Evolutionary conservation across 2,888 invertebrate genomes (phyloP).

Genomic region (Noctua janthe): DNA sequence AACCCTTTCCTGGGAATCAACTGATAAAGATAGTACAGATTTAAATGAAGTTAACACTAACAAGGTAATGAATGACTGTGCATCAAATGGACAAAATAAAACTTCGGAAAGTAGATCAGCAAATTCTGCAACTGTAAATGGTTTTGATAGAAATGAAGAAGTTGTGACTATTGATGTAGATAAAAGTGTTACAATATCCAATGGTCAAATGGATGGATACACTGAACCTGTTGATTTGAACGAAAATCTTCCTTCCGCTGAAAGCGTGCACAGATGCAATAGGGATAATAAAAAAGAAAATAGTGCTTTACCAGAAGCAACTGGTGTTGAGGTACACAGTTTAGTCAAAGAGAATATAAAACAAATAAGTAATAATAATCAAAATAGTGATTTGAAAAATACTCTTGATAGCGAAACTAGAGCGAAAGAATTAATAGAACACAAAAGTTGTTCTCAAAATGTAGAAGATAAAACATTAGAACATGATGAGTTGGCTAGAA

Average conservation of each 20-base stretch:
- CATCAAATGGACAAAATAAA: conserved; percentile 9
- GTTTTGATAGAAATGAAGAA: background rate
- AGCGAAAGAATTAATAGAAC: conserved; percentile 19
- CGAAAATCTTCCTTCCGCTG: background rate
- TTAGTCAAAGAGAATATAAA: conserved; percentile 21
- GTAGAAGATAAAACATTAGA: conserved; percentile 37
- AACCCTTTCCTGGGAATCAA: background rate
- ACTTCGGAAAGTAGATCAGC: conserved; percentile 7
- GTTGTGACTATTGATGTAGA: background rate
- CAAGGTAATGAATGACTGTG: background rate
- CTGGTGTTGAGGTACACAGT: conserved; percentile 22
- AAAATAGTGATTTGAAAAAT: conserved; percentile 19
- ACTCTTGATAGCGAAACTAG: background rate
- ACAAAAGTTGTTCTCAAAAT: conserved; percentile 45
- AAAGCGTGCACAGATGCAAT: conserved; percentile 8
- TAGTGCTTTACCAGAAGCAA: background rate
- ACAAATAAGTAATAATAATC: conserved; percentile 13
- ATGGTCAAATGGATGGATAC: background rate
- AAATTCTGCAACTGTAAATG: conserved; percentile 19
- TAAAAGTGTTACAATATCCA: conserved; percentile 4
- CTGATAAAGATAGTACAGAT: background rate
- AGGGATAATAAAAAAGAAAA: conserved; percentile 26
- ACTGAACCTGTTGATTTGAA: conserved; percentile 15
- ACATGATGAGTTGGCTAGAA: conserved; percentile 39
- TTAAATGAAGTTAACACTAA: background rate